Conservation (phyloP, 1,140 invertebrate species). For the Aphis gossypii region DNA sequence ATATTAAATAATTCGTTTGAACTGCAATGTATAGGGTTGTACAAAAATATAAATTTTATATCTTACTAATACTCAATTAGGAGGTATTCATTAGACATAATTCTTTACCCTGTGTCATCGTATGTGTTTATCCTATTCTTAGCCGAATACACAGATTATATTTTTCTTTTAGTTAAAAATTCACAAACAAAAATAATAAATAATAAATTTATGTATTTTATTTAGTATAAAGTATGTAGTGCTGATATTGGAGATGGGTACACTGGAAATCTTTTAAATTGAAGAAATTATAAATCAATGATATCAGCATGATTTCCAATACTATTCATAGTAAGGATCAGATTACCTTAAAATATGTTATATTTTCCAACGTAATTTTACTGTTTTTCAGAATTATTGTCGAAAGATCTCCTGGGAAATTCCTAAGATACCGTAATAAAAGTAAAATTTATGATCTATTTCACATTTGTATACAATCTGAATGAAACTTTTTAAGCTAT, state of each 20-base stretch:
- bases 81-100: not conserved
- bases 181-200: not conserved
- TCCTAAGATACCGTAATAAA: not conserved
- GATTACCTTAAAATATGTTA: conserved; percentile 4
- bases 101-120: not conserved
- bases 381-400: not conserved
- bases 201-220: not conserved
- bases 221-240: not conserved
- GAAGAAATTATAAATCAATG: not conserved
- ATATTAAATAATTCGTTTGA: no score
- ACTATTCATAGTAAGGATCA: not conserved
- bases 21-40: not conserved
- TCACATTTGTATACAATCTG: not conserved
- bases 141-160: not conserved
- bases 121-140: not conserved
- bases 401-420: not conserved
- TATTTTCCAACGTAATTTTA: not conserved
- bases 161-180: not conserved
- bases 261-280: not conserved
- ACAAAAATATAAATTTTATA: not conserved
- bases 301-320: not conserved
- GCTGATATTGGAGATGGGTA: not conserved
- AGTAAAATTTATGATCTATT: not conserved
- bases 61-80: not conserved
- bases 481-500: not conserved